Evolutionary conservation across 2,888 invertebrate genomes (phyloP), one percentile per base, ranked within the genome.

Genomic region (Epinotia demarniana): DNA sequence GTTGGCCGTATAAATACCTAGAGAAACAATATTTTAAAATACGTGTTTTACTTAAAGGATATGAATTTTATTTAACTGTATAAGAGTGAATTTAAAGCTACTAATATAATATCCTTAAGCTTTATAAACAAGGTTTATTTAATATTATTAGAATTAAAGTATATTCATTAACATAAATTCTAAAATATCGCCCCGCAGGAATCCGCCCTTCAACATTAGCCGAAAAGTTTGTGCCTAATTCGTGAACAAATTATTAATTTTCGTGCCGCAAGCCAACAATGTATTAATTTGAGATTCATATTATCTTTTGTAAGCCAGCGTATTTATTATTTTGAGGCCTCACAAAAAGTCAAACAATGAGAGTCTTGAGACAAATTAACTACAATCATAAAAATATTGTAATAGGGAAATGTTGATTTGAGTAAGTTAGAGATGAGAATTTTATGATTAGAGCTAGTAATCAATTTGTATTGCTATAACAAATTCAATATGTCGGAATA

Each of bases 261-360:
- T 16, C 61, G 16, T 0, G 58, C 58, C 33, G 6, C 49, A 58
- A 58, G 58, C 58, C 27, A 27, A 33, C 63, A 43, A 19, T 57
- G 64, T 58, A 33, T 57, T 49, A 49, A 60, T 66, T 33, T 6
- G 9, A 18, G 66, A 66, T 66, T 66, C 66, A 19, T 66, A 72
- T 66, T 33, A 60, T 58, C 27, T 49, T 66, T 23, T 11, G 72
- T n/a, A 43, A 72, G 33, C 43, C 16, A 39, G 62, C n/a, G 61
- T 58, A 27, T 58, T 58, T 53, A 23, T 23, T 46, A n/a, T n/a
- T 66, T 60, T 72, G 16, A 27, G 58, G 49, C 33, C 49, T 18
- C 23, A 8, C 13, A 46, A 12, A 23, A 57, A 72, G 53, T 39
- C 63, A 33, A 62, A n/a, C 63, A 57, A 72, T 63, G 19, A 57